Percentiles rank a stretch among this genome's conserved stretches.
Conservation (phyloP, 92 coral and sea anemone species). For the Paragorgia papillata region DNA sequence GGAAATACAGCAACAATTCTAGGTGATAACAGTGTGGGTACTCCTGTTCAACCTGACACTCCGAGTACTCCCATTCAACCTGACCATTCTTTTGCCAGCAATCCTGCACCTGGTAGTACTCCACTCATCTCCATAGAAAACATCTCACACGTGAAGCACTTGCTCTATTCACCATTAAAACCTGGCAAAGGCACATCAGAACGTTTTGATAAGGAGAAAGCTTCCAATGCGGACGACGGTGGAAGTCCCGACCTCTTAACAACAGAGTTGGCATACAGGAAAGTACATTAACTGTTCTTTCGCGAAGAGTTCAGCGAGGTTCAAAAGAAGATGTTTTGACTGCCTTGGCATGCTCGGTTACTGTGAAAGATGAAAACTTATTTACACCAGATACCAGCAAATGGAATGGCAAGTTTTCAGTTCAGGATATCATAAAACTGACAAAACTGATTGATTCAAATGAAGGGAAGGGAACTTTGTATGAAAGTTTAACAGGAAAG, state of each 20-base stretch:
- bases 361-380: neutral
- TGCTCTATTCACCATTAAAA: slow-evolving; percentile 5
- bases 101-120: too few relatives aligned
- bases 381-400: neutral
- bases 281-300: neutral
- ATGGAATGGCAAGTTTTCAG: slow-evolving; percentile 40
- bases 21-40: neutral
- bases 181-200: neutral
- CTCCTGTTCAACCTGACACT: neutral
- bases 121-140: neutral
- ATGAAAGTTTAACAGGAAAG: slow-evolving; percentile 34
- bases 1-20: too few relatives aligned
- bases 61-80: neutral
- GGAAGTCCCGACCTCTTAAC: slow-evolving; percentile 8
- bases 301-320: slow-evolving; percentile 3
- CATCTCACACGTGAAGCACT: slow-evolving; percentile 36
- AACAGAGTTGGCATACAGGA: neutral
- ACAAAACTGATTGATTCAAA: slow-evolving; percentile 27
- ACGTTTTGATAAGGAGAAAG: neutral
- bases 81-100: too few relatives aligned
- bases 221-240: slow-evolving; percentile 4
- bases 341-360: slow-evolving; percentile 3
- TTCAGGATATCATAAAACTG: slow-evolving; percentile 44
- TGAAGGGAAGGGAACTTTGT: slow-evolving; percentile 14
- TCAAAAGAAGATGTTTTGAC: slow-evolving; percentile 5